phyloP scores from a whole-genome alignment of 2,113 vertebrate genomes.

The Oncorhynchus tshawytscha region DNA sequence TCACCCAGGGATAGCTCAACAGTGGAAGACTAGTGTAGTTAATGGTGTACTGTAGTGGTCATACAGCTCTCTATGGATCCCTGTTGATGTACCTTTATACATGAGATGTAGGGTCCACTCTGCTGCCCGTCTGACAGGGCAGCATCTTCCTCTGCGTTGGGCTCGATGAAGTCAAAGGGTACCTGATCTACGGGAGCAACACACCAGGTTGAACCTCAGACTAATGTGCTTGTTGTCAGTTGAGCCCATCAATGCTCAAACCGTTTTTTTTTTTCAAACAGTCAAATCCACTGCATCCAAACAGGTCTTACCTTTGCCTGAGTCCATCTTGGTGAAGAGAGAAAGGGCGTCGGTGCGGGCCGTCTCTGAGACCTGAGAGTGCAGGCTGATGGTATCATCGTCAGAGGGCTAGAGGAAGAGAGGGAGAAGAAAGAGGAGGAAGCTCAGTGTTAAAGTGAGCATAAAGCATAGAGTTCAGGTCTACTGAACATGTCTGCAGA shows the following conservation, averaged over 20 bases:
- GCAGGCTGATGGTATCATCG: conserved; percentile 95
- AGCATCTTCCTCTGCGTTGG: conserved; percentile 81
- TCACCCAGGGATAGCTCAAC: no score
- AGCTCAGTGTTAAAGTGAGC: neutral
- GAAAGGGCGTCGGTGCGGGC: conserved; percentile 83
- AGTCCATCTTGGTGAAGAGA: conserved; percentile 83
- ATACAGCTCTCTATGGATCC: neutral
- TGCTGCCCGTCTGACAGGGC: conserved; percentile 80
- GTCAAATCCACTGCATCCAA: conserved; percentile 55
- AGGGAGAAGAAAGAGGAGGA: neutral
- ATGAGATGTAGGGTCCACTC: conserved; percentile 78
- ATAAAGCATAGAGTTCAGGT: no score
- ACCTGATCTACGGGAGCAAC: conserved; percentile 83
- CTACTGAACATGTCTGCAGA: no score
- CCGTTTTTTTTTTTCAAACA: conserved; percentile 46
- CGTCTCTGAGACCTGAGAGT: conserved; percentile 96
- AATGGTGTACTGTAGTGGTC: neutral
- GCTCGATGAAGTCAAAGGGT: conserved; percentile 90
- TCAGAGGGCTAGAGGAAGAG: conserved; percentile 86
- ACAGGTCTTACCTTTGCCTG: conserved; percentile 84
- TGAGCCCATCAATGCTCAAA: neutral
- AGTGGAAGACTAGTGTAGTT: no score
- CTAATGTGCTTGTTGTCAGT: no score
- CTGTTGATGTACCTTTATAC: conserved; percentile 81
- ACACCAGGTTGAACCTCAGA: neutral